Conservation (phyloP, 2,797 vertebrate species). For the Botia almorhae region DNA sequence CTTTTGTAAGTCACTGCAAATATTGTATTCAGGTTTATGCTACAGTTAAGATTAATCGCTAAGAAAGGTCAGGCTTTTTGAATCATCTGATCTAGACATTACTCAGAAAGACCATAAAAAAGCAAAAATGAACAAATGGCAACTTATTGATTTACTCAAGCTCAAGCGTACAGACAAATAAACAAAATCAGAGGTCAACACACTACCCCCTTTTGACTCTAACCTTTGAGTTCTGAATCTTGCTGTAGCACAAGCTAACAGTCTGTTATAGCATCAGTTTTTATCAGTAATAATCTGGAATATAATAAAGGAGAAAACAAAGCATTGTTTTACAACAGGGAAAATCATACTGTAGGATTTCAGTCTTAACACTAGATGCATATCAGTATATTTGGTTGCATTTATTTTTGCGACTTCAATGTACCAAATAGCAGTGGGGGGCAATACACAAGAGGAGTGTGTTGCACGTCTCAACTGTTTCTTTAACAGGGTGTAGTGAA, state of each 20-base stretch:
- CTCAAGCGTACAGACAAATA: neutral
- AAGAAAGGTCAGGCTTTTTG: conserved; percentile 14
- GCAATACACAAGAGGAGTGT: no score
- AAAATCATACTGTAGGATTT: neutral
- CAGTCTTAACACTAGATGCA: no score
- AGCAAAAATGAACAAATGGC: neutral
- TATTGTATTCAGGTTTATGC: conserved; percentile 1
- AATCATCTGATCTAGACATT: conserved; percentile 14
- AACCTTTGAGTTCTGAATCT: neutral
- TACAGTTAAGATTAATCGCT: neutral
- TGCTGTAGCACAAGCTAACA: neutral
- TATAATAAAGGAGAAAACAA: neutral
- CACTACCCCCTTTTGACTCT: neutral
- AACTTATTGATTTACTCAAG: conserved; percentile 26
- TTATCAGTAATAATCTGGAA: neutral
- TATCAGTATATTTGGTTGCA: no score
- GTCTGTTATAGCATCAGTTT: neutral
- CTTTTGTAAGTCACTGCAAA: conserved; percentile 13
- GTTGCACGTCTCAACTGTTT: no score
- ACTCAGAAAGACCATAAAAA: neutral
- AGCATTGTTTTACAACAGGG: neutral
- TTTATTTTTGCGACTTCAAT: no score
- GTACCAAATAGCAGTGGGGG: no score
- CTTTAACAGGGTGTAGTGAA: neutral
- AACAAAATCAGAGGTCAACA: neutral